A percentile compares a stretch with the other conserved stretches of the same genome.
These are phyloP conservation scores for Solenodon paradoxus DNA, from an alignment of 2,113 vertebrate species.

Conservation along the genomic window DNA sequence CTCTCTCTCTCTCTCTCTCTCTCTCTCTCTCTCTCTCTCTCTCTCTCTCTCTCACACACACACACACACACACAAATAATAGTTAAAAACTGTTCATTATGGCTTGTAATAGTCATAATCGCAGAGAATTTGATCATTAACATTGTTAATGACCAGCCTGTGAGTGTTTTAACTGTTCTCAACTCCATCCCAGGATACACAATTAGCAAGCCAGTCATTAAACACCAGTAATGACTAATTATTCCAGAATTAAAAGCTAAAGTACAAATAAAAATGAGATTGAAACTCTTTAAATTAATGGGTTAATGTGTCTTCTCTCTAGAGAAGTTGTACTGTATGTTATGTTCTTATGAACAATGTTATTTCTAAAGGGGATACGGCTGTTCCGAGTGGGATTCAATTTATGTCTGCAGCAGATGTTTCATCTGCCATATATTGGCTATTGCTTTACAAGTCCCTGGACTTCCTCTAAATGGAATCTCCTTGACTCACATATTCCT, in stretches of 20 bases:
- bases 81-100: slow-evolving; percentile 80
- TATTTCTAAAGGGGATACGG: slow-evolving; percentile 67
- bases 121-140: slow-evolving; percentile 81
- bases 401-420: slow-evolving; percentile 71
- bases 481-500: slow-evolving; percentile 22
- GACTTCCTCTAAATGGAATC: not conserved
- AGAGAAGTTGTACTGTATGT: slow-evolving; percentile 49
- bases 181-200: slow-evolving; percentile 75
- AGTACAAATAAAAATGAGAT: slow-evolving; percentile 81
- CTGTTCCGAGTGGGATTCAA: slow-evolving; percentile 53
- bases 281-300: slow-evolving; percentile 78
- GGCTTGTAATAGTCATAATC: slow-evolving; percentile 79
- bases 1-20: not conserved
- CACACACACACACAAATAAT: slow-evolving; percentile 74
- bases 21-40: not conserved
- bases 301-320: slow-evolving; percentile 64
- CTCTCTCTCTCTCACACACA: no score
- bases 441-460: slow-evolving; percentile 63
- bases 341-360: slow-evolving; percentile 59
- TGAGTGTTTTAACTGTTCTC: slow-evolving; percentile 77
- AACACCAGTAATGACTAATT: slow-evolving; percentile 83
- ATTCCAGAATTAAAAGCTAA: slow-evolving; percentile 82
- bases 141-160: slow-evolving; percentile 81
- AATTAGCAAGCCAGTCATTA: slow-evolving; percentile 82
- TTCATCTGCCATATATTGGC: slow-evolving; percentile 58